Evolutionary conservation across 2,113 vertebrate genomes (phyloP).

Genomic region (Caracal caracal): DNA sequence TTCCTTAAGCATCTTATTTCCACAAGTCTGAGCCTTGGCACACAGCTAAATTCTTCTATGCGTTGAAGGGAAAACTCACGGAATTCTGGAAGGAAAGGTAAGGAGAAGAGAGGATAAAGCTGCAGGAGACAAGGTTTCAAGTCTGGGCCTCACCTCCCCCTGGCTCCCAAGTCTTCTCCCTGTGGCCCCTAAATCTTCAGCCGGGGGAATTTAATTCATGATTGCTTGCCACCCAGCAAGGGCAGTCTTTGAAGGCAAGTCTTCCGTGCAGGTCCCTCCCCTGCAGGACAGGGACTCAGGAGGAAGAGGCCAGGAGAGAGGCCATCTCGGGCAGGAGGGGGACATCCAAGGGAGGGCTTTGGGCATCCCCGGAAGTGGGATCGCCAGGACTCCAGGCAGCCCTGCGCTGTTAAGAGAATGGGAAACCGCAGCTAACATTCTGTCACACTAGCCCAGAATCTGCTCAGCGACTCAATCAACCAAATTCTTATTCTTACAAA

Average conservation of each 20-base stretch:
- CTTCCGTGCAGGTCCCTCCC: neutral
- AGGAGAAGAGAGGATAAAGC: neutral
- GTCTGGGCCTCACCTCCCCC: neutral
- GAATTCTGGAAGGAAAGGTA: neutral
- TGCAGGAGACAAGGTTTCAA: neutral
- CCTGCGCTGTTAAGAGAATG: neutral
- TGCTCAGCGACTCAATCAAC: neutral
- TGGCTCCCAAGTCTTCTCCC: neutral
- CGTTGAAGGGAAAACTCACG: neutral
- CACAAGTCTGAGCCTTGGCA: neutral
- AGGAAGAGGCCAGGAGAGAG: neutral
- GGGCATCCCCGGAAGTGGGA: neutral
- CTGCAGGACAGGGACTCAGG: fast-evolving
- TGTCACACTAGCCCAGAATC: neutral
- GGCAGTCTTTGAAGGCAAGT: neutral
- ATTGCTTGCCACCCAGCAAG: neutral
- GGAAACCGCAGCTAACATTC: neutral
- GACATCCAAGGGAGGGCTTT: neutral
- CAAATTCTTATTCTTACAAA: neutral
- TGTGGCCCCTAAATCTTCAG: neutral
- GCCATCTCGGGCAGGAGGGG: fast-evolving
- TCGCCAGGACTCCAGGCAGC: neutral
- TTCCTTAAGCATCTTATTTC: neutral
- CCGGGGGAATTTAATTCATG: neutral
- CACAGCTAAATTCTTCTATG: neutral